Conservation (phyloP, 1,140 invertebrate species). For the Drosophila sp. region DNA sequence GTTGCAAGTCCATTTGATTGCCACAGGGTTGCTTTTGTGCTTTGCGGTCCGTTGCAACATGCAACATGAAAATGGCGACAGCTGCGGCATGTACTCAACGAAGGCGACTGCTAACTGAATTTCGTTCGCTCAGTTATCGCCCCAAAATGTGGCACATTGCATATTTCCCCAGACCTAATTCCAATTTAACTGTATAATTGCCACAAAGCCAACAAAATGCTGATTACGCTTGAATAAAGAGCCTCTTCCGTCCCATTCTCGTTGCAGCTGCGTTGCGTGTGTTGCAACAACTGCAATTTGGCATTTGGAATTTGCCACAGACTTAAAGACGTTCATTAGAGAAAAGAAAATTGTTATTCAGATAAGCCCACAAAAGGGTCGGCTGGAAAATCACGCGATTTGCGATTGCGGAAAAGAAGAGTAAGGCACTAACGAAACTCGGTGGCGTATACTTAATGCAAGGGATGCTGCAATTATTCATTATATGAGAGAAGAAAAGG, state of each 20-base stretch:
- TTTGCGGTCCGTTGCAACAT: slow-evolving; percentile 53
- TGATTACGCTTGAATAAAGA: slow-evolving; percentile 11
- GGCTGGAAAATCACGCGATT: not conserved
- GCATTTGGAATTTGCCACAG: not conserved
- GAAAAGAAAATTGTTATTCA: slow-evolving; percentile 7
- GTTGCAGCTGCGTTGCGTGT: slow-evolving; percentile 21
- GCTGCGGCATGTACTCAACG: slow-evolving; percentile 39
- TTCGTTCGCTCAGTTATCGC: slow-evolving; percentile 24
- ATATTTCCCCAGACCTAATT: slow-evolving; percentile 12
- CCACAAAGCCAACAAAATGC: slow-evolving; percentile 24
- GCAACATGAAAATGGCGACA: slow-evolving; percentile 66
- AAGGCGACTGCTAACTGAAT: slow-evolving; percentile 15
- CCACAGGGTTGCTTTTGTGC: slow-evolving; percentile 49
- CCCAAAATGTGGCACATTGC: slow-evolving; percentile 5
- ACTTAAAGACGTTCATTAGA: slow-evolving; percentile 39
- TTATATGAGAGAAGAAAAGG: slow-evolving; percentile 16
- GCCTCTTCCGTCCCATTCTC: no score
- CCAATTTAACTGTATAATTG: slow-evolving; percentile 47
- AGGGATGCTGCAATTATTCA: slow-evolving; percentile 20
- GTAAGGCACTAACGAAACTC: no score
- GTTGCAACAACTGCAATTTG: slow-evolving; percentile 17
- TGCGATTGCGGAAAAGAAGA: slow-evolving; percentile 17
- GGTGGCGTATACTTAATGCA: slow-evolving; percentile 57
- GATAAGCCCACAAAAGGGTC: slow-evolving; percentile 21
- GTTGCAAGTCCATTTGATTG: slow-evolving; percentile 56